phyloP scores from a whole-genome alignment of 2,888 invertebrate species.

The Octodonta nipae region DNA sequence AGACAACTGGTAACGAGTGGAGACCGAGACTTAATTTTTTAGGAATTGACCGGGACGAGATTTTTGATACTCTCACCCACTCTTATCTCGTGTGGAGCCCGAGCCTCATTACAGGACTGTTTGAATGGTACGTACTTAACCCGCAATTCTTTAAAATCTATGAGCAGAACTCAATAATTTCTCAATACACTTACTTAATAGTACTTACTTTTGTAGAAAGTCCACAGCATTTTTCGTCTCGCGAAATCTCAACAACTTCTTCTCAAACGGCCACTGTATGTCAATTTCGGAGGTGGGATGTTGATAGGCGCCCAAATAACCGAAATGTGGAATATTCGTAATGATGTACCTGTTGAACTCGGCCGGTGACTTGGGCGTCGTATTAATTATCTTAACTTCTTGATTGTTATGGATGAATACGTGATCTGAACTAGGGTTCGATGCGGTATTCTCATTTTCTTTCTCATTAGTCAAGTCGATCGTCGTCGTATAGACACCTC shows the following conservation, averaged over 20 bases:
- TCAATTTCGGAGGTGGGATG: slow-evolving; percentile 16
- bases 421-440: too few relatives aligned
- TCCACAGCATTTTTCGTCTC: slow-evolving; percentile 13
- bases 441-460: not conserved
- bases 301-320: slow-evolving; percentile 23
- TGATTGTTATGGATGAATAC: slow-evolving; percentile 8
- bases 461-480: slow-evolving; percentile 14
- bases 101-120: too few relatives aligned
- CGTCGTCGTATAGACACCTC: slow-evolving; percentile 5
- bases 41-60: too few relatives aligned
- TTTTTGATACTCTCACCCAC: too few relatives aligned
- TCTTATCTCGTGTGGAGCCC: too few relatives aligned
- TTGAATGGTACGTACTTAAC: too few relatives aligned
- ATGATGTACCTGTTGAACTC: slow-evolving; percentile 22
- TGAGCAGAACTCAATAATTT: too few relatives aligned
- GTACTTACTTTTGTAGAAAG: slow-evolving; percentile 20
- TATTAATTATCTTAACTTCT: slow-evolving; percentile 11
- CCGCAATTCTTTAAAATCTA: too few relatives aligned
- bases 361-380: slow-evolving; percentile 11
- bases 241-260: slow-evolving; percentile 21
- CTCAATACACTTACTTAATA: not conserved
- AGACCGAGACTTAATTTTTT: too few relatives aligned
- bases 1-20: too few relatives aligned
- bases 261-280: slow-evolving; percentile 24
- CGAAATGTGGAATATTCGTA: slow-evolving; percentile 26